Evolutionary conservation across 2,797 vertebrate genomes (phyloP), one percentile per base, ranked within the genome.

Genomic region (Enteromius viviparus): DNA sequence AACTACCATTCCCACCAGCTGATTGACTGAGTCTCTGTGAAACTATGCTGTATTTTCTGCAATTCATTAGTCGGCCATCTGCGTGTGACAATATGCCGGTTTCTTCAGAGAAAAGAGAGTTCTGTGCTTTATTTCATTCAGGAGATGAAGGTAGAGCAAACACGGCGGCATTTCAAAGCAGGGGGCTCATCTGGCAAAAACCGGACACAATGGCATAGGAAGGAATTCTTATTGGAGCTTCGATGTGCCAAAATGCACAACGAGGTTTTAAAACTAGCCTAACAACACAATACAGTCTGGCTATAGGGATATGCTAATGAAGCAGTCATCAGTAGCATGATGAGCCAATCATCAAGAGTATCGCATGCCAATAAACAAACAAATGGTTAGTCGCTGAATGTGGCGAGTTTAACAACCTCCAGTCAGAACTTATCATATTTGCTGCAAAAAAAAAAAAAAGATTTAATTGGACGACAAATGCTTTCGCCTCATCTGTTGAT

Each of bases 401-500:
- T 68, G 81, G 62, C 42, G 76, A 82, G 65, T 80, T 84, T 84
- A 82, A 82, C 74, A 47, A 76, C 40, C 76, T 51, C 82, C 64
- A 55, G 51, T 69, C 15, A 45, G 40, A 76, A 81, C 80, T 74
- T 77, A 72, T 84, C 68, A 65, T 80, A 87, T 70, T 79, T 85
- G 77, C 70, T 83, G 75, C 69, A 76, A 80, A 83, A 71, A 55
- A 55, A 7, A 19, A 51, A 53, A 53, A 23, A 64, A 80, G 78
- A 32, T 60, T 51, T 85, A 81, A 86, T 86, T 86, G 86, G 85
- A 82, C 26, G 23, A 78, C 60, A 62, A 82, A 84, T 51, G 70
- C 76, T 86, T 85, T 84, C 47, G 47, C 74, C 58, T 90, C 85
- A 86, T 87, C 85, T 87, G 85, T 81, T 85, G 83, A 74, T 72